A percentile compares a stretch with the other conserved stretches of the same genome.
These are phyloP conservation scores for Enteromius mattozi DNA, from an alignment of 2,797 vertebrate genomes.

Conservation along the genomic window DNA sequence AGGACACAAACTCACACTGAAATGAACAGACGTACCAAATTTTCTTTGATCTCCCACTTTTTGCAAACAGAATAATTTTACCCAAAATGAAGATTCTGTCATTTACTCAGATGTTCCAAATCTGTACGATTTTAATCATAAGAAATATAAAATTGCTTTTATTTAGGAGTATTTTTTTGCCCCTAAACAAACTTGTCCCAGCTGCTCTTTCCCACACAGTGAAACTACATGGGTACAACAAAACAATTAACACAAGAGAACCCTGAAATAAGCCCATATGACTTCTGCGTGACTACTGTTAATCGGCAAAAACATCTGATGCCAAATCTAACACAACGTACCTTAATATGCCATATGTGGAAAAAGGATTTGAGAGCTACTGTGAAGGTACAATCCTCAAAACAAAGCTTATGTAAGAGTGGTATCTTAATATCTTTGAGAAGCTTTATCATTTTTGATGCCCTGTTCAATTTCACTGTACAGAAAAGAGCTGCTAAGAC, in stretches of 20 bases:
- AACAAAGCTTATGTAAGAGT: neutral
- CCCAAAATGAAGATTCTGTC: neutral
- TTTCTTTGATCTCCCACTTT: neutral
- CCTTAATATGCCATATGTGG: neutral
- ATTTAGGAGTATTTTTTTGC: neutral
- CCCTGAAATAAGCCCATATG: neutral
- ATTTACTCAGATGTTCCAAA: neutral
- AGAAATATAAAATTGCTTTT: neutral
- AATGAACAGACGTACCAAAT: slow-evolving; percentile 10
- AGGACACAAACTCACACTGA: neutral
- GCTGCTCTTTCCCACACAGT: slow-evolving; percentile 10
- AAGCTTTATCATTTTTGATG: neutral
- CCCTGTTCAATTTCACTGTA: neutral
- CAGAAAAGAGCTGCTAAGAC: neutral
- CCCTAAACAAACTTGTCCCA: neutral
- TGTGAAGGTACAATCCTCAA: neutral
- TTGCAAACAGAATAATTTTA: slow-evolving; percentile 1
- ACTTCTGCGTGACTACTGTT: neutral
- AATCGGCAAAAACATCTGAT: neutral
- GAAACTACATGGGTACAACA: neutral
- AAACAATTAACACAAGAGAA: neutral
- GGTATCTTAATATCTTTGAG: neutral
- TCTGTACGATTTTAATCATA: neutral
- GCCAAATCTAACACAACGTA: neutral
- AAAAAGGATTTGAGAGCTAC: neutral